Conservation (phyloP, 2,797 vertebrate genomes). For the Perodicticus potto region DNA sequence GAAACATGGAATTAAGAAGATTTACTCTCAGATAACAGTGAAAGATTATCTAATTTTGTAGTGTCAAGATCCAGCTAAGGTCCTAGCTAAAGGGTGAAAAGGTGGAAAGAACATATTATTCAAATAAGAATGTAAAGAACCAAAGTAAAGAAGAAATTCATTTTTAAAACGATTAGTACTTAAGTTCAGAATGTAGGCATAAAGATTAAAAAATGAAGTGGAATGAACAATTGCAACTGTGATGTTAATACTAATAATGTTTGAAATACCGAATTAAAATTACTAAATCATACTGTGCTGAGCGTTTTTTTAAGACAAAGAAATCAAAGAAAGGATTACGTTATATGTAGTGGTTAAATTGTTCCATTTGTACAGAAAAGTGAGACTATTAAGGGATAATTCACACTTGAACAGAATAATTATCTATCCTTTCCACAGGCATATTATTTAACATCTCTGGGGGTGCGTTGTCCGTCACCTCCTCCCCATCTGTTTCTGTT, state of each 20-base stretch:
- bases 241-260: neutral
- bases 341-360: neutral
- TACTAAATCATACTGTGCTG: neutral
- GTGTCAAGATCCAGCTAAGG: neutral
- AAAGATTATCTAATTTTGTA: neutral
- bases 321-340: neutral
- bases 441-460: neutral
- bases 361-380: neutral
- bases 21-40: neutral
- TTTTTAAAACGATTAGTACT: neutral
- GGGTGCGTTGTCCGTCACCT: neutral
- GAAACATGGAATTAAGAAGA: neutral
- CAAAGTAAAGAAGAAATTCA: neutral
- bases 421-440: neutral
- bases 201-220: neutral
- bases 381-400: neutral
- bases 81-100: neutral
- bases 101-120: neutral
- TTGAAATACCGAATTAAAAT: neutral
- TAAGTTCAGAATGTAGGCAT: neutral
- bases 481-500: neutral
- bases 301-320: neutral
- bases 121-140: neutral
- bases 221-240: neutral
- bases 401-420: neutral